Conservation (phyloP, 2,113 vertebrate species). For the Asarcornis scutulata region DNA sequence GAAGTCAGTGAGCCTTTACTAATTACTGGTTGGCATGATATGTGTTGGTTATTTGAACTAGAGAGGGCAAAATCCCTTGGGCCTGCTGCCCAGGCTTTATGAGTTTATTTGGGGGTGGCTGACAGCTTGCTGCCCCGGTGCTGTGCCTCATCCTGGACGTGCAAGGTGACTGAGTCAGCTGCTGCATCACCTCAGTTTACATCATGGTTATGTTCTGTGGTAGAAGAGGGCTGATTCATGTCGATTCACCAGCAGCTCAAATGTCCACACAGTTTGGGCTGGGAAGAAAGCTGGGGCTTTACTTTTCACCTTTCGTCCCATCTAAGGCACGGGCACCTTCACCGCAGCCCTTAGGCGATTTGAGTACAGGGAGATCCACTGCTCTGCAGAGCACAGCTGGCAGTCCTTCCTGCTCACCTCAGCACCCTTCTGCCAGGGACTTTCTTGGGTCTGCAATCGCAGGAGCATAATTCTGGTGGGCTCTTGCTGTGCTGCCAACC, state of each 20-base stretch:
- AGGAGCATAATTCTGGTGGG: not conserved
- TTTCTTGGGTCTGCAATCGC: not conserved
- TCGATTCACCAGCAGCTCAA: not conserved
- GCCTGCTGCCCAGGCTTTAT: not conserved
- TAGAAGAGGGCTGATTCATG: conserved; percentile 23
- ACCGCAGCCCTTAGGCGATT: not conserved
- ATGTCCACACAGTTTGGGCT: rapidly evolving
- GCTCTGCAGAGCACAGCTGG: not conserved
- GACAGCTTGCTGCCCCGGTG: not conserved
- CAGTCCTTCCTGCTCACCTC: not conserved
- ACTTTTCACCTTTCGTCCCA: not conserved
- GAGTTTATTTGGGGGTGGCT: not conserved
- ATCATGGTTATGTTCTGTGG: not conserved
- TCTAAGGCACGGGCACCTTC: not conserved
- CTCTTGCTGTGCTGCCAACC: not conserved
- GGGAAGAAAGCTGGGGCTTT: not conserved
- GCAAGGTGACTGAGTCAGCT: conserved; percentile 45
- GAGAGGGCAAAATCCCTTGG: not conserved
- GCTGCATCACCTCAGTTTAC: not conserved
- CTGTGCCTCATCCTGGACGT: not conserved
- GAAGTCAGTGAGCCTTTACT: not conserved
- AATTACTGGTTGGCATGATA: not conserved
- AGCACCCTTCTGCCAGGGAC: not conserved
- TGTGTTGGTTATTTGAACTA: not conserved
- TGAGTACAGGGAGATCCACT: not conserved